Conservation (phyloP, 92 coral and sea anemone species). For the Phymanthus crucifer region DNA sequence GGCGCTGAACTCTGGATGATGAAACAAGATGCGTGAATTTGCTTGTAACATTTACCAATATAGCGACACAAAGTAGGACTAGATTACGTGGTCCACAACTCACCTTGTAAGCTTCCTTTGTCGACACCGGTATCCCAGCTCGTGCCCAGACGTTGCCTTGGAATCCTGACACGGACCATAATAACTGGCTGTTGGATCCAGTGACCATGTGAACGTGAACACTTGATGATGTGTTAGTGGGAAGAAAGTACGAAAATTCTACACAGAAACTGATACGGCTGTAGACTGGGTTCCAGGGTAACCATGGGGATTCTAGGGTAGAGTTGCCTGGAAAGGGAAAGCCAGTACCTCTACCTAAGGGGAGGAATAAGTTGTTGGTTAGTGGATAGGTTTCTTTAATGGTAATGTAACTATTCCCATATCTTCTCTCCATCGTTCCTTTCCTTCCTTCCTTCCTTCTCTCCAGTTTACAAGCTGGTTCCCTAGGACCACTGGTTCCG, state of each 20-base stretch:
- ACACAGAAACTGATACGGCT: slow-evolving; percentile 38
- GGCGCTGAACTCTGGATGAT: too few relatives aligned
- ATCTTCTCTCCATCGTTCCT: too few relatives aligned
- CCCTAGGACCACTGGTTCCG: too few relatives aligned
- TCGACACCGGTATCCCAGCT: slow-evolving; percentile 25
- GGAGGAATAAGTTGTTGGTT: background rate
- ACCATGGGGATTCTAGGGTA: slow-evolving; percentile 24
- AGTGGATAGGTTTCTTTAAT: background rate
- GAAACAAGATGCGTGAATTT: too few relatives aligned
- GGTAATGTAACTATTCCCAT: too few relatives aligned
- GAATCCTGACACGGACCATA: slow-evolving; percentile 22
- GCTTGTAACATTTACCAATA: too few relatives aligned
- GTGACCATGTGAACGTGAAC: slow-evolving; percentile 13
- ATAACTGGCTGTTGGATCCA: background rate
- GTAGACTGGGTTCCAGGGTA: slow-evolving; percentile 45
- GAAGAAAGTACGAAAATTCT: slow-evolving; percentile 51
- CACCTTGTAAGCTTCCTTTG: slow-evolving; percentile 6
- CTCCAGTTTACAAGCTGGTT: too few relatives aligned
- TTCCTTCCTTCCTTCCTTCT: too few relatives aligned
- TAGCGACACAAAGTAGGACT: too few relatives aligned
- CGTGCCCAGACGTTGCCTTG: slow-evolving; percentile 20
- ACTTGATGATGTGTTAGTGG: slow-evolving; percentile 21
- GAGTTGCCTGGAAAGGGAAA: slow-evolving; percentile 15
- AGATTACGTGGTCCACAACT: background rate
- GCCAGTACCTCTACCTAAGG: background rate